Evolutionary conservation across 2,113 vertebrate species (phyloP).

Genomic region (Pelvicachromis taeniatus): DNA sequence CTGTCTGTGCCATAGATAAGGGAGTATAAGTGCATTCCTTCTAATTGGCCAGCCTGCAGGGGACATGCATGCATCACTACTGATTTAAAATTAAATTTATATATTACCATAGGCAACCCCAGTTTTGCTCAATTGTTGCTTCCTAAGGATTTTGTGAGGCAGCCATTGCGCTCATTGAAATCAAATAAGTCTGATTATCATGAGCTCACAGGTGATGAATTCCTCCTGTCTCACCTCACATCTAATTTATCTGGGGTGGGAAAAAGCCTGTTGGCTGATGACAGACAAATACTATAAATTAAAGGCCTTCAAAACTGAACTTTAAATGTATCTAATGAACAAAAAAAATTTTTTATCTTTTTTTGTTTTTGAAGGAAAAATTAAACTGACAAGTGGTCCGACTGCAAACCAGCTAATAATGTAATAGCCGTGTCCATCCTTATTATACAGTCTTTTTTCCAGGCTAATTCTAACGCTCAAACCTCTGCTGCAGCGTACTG

Average conservation of each 20-base stretch:
- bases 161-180: not conserved
- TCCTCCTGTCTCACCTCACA: not conserved
- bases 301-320: not conserved
- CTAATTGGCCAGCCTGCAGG: not conserved
- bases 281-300: not conserved
- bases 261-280: not conserved
- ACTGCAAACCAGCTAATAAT: not conserved
- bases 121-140: not conserved
- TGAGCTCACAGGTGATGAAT: not conserved
- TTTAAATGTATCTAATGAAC: not conserved
- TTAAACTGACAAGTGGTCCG: not conserved
- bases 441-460: not conserved
- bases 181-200: not conserved
- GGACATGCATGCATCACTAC: not conserved
- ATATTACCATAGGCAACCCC: too few species aligned
- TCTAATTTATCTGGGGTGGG: not conserved
- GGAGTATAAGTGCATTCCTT: not conserved
- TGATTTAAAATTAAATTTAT: too few species aligned
- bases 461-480: rapidly evolving
- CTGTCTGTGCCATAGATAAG: not conserved
- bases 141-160: not conserved
- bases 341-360: not conserved
- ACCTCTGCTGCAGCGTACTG: not conserved
- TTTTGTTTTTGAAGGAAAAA: not conserved
- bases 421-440: not conserved